Evolutionary conservation across 2,888 invertebrate genomes (phyloP).

Genomic region (Aromia moschata): DNA sequence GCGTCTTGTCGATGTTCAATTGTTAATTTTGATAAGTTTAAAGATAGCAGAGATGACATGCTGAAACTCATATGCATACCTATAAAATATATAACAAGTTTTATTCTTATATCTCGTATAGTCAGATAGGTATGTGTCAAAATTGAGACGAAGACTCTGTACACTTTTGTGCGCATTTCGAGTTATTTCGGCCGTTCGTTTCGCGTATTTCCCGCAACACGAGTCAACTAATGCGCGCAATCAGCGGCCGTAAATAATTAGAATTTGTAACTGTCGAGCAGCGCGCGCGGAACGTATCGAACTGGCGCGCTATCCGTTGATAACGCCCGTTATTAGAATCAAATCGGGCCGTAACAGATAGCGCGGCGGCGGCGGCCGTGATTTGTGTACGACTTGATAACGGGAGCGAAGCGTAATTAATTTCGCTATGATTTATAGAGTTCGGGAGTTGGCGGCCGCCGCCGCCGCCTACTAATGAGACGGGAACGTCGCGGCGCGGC

Average conservation of each 20-base stretch:
- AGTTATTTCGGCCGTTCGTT: no score
- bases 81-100: no score
- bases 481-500: slow-evolving; percentile 28
- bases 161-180: no score
- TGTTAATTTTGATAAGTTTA: no score
- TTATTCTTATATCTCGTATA: no score
- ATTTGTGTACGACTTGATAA: slow-evolving; percentile 63
- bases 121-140: no score
- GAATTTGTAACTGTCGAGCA: slow-evolving; percentile 48
- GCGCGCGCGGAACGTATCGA: slow-evolving; percentile 40
- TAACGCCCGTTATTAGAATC: slow-evolving; percentile 57
- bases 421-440: slow-evolving; percentile 59
- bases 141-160: no score
- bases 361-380: slow-evolving; percentile 54
- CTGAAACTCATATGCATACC: no score
- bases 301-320: slow-evolving; percentile 51
- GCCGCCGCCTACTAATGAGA: slow-evolving; percentile 58
- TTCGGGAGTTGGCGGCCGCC: slow-evolving; percentile 32
- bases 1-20: no score
- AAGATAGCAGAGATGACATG: no score
- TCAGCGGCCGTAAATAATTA: slow-evolving; percentile 44
- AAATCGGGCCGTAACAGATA: slow-evolving; percentile 59
- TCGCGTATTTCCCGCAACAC: slow-evolving; percentile 9
- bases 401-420: slow-evolving; percentile 61
- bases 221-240: slow-evolving; percentile 35